Base-by-base conservation (phyloP, 2,888 invertebrate genomes). In the Tenthredo livida region DNA sequence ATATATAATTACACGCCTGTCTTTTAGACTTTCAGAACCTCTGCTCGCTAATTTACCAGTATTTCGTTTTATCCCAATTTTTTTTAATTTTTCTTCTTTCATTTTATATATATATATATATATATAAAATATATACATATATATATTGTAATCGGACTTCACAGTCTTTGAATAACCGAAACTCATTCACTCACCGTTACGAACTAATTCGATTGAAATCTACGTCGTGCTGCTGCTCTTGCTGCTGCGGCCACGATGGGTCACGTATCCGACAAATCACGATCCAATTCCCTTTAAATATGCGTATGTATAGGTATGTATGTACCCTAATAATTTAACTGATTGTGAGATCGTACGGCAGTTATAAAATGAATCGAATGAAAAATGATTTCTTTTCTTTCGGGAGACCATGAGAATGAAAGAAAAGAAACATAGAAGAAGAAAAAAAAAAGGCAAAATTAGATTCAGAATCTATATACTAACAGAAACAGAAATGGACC, bases 1-100 rank as follows among this genome's bases (percentile, higher is more conserved):
- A 29, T n/a, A n/a, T n/a, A 43, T 77, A 77, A 77, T 77, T 77
- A 54, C 77, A 77, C 77, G 77, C 54, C 77, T 54, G 77, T 77
- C 50, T 40, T 47, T 47, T 3, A 15, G 15, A 47, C 47, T 47
- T 9, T 54, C 25, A 54, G n/a, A 54, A 15, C 9, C n/a, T 33
- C 15, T 10, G 9, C 29, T n/a, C 77, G 77, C 54, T 77, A 77
- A 77, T 77, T 77, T 33, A 50, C 21, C 77, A 29, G 9, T 43
- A 10, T 25, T 47, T 29, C 25, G 15, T 75, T 75, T 25, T 12
- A 10, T 33, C 1, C 15, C 50, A 1, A 0, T 50, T 47, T 75
- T 75, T 50, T 29, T 50, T 29, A 4, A 6, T 50, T 3, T 47
- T 40, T 29, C 12, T 65, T 4, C 29, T 65, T 10, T 25, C 15